Evolutionary conservation across 2,888 invertebrate genomes (phyloP), one percentile per base, ranked within the genome.

Genomic region (Macrophya alboannulata): DNA sequence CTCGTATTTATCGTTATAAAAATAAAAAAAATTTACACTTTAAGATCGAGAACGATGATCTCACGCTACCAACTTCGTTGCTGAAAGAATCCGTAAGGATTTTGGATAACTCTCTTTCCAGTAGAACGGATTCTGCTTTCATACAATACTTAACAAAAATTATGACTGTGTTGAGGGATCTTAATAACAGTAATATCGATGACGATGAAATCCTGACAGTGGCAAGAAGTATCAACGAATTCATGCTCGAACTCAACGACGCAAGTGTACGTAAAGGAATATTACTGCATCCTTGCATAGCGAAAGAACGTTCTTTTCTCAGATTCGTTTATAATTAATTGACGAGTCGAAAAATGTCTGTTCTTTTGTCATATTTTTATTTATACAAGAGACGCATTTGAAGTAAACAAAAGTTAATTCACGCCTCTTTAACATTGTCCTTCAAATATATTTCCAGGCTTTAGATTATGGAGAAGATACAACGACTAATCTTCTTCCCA

Each of bases 31-130:
- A 51, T 55, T 55, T 31, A 55, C 37, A 8, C 37, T 51, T 77
- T 21, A 51, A 81, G 81, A 81, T 81, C 25, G 81, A 81, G 21
- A 25, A n/a, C 37, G 81, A 81, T 43, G 81, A 81, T 17, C 43
- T 81, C 9, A 31, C 81, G 37, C 43, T 81, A 21, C 81, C 81
- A 3, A 62, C 81, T 43, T n/a, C 81, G 12, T 17, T 81, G 62
- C 62, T 81, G 21, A 25, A 21, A 81, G 25, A 62, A 43, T 51
- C 81, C 12, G 62, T 62, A 10, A 62, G 25, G 31, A 81, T 81
- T 40, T 81, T 81, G 81, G 81, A 81, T 21, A 59, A 81, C 21
- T 15, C 62, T 81, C 59, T 81, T 81, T 62, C 81, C 25, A 81
- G 81, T 25, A 59, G 40, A 62, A 62, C 81, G 21, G 62, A 81